These are phyloP conservation scores for Gallinago jamesoni DNA, from an alignment of 2,113 vertebrate species.

Conservation along the genomic window DNA sequence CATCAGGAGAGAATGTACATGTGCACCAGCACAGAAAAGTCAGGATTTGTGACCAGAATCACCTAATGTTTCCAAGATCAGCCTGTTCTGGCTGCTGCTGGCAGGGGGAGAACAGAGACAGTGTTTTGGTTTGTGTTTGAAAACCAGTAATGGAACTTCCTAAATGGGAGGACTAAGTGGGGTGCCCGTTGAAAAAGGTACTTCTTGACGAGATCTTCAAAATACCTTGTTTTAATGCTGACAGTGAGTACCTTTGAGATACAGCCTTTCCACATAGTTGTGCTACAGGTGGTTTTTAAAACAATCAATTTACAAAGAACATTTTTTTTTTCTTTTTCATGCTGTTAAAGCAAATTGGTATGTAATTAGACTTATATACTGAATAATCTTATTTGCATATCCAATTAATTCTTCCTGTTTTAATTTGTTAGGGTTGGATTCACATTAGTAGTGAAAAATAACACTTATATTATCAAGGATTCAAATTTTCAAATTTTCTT, in stretches of 20 bases:
- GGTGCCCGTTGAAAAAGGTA: background rate
- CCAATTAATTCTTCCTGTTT: constrained; percentile 86
- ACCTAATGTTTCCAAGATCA: background rate
- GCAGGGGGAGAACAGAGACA: background rate
- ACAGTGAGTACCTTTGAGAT: background rate
- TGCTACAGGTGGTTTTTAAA: constrained; percentile 75
- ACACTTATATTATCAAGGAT: constrained; percentile 73
- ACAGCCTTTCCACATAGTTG: constrained; percentile 32
- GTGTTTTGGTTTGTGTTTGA: background rate
- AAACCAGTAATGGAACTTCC: background rate
- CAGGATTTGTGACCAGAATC: background rate
- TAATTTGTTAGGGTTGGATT: constrained; percentile 84
- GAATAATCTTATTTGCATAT: constrained; percentile 88
- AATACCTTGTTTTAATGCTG: background rate
- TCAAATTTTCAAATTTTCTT: constrained; percentile 68
- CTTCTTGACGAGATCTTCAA: background rate
- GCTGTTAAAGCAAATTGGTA: constrained; percentile 82
- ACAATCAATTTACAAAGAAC: constrained; percentile 73
- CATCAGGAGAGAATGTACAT: background rate
- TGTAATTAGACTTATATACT: constrained; percentile 88
- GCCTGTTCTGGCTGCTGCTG: background rate
- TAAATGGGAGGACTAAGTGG: background rate
- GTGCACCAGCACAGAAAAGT: background rate
- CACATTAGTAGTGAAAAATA: constrained; percentile 78
- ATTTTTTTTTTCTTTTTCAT: constrained; percentile 69